A percentile compares a stretch with the other conserved stretches of the same genome.
phyloP scores from a whole-genome alignment of 2,888 invertebrate genomes.

The Chrysopilus asiliformis region DNA sequence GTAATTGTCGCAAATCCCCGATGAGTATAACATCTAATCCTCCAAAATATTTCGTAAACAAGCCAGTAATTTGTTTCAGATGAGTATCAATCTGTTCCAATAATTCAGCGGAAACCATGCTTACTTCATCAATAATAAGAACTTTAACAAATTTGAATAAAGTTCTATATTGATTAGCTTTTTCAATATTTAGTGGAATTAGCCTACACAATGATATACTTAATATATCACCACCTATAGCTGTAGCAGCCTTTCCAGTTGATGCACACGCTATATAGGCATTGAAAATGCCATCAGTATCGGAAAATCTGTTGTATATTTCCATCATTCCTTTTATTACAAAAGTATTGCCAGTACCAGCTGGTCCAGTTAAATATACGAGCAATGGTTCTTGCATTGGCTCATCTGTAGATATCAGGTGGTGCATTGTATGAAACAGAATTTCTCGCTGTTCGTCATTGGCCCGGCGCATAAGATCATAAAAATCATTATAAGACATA shows the following conservation, averaged over 20 bases:
- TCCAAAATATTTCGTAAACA: conserved; percentile 22
- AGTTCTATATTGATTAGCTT: conserved; percentile 12
- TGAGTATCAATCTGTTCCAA: conserved; percentile 21
- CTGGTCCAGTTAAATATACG: conserved; percentile 1
- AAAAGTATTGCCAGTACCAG: conserved; percentile 9
- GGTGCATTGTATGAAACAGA: background rate
- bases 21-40: conserved; percentile 25
- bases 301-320: conserved; percentile 28
- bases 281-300: conserved; percentile 23
- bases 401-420: background rate
- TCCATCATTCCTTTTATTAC: conserved; percentile 31
- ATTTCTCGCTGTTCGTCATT: conserved; percentile 3
- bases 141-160: conserved; percentile 16
- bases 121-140: conserved; percentile 27
- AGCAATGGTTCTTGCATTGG: conserved; percentile 1
- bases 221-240: conserved; percentile 21
- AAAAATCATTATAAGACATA: background rate
- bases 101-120: conserved; percentile 25
- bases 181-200: conserved; percentile 17
- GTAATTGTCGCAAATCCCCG: conserved; percentile 28
- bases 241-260: conserved; percentile 18
- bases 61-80: conserved; percentile 25
- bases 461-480: conserved; percentile 1
- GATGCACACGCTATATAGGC: conserved; percentile 18
- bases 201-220: conserved; percentile 13